Conservation (phyloP, 2,888 invertebrate species). For the Sarcophaga subvicina region DNA sequence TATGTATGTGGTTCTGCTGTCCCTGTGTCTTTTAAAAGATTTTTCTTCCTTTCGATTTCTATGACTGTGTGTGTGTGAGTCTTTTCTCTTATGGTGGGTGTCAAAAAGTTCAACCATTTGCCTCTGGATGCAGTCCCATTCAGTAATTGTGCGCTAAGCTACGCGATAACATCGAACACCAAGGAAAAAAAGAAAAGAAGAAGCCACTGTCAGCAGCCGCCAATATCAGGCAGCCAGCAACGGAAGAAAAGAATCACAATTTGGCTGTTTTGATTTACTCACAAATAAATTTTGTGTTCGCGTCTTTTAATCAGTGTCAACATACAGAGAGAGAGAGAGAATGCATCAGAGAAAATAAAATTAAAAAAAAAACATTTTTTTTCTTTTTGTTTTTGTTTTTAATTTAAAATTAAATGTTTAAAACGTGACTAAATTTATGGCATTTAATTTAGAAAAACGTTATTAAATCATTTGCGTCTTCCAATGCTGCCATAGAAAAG, state of each 20-base stretch:
- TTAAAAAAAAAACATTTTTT: constrained; percentile 7
- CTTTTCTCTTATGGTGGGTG: constrained; percentile 76
- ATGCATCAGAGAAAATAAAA: neutral
- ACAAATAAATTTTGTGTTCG: constrained; percentile 51
- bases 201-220: constrained; percentile 32
- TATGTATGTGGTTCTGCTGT: neutral
- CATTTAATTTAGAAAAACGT: constrained; percentile 49
- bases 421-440: constrained; percentile 79
- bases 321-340: neutral
- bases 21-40: constrained; percentile 15
- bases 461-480: neutral
- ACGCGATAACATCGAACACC: constrained; percentile 75
- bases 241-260: constrained; percentile 10
- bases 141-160: constrained; percentile 78
- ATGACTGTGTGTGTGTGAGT: constrained; percentile 37
- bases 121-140: constrained; percentile 74
- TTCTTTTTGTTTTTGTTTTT: constrained; percentile 34
- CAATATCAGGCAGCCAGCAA: constrained; percentile 13
- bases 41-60: constrained; percentile 42
- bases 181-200: constrained; percentile 27
- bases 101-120: constrained; percentile 76
- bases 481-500: constrained; percentile 27
- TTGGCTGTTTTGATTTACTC: constrained; percentile 55
- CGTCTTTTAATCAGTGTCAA: constrained; percentile 41
- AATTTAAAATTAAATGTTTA: constrained; percentile 74